Base-by-base conservation (phyloP, 92 coral and sea anemone genomes). In the Palythoa caribaeorum region DNA sequence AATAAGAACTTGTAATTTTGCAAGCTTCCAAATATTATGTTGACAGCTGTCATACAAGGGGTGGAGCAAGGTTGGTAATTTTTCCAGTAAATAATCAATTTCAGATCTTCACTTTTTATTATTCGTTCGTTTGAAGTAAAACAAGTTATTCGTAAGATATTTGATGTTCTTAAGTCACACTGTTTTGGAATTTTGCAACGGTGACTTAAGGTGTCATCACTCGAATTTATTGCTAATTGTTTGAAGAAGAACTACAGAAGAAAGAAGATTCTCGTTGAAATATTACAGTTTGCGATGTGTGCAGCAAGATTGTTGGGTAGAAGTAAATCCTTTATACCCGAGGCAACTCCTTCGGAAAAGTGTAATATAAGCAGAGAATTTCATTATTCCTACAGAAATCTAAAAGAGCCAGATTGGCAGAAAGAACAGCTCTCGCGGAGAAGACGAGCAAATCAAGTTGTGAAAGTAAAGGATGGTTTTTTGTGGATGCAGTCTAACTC, bases 401-500 rank as follows among this genome's bases (percentile, higher is more conserved):
- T 17, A 10, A 70, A 70, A 8, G 75, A 70, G 14, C 44, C 75
- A 9, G 75, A 6, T 17, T 47, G 59, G 15, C 57, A 19, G 62
- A 75, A 36, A 20, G 60, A 28, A 47, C 79, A 75, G 15, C 11
- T 75, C 13, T 75, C 79, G n/a, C 47, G 37, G 15, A 75, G 37
- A 47, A 48, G 59, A 20, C 54, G 28, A n/a, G 57, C 37, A 5
- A 17, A 21, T 75, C 59, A 57, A 14, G 79, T 7, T 17, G 59
- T 75, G 2, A 75, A 48, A 75, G 15, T 75, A 9, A 75, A 75
- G n/a, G 79, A 75, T 1, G 79, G 79, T 0, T 75, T 75, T 47
- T 17, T 75, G 59, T 75, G 79, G 79, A 75, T 75, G 79, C 62
- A 75, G 14, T 44, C 79, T 28, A 28, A 28, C 28, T 28, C 28